A percentile compares a stretch with the other conserved stretches of the same genome.
Conservation (phyloP, 2,113 vertebrate genomes). For the Zosterops borbonicus region DNA sequence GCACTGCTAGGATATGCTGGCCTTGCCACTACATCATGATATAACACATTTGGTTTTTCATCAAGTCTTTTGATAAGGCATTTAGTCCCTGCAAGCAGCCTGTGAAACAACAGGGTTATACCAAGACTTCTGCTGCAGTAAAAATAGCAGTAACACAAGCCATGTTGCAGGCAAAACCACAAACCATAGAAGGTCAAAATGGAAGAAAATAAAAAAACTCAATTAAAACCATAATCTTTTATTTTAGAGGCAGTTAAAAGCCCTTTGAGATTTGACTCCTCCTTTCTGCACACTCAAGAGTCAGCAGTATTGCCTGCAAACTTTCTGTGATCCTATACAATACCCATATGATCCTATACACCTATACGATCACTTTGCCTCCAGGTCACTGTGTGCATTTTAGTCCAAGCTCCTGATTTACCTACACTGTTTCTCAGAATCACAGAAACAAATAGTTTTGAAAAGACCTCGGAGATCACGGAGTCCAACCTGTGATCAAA, state of each 20-base stretch:
- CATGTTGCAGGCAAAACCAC: not conserved
- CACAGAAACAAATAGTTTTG: not conserved
- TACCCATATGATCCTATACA: too few species aligned
- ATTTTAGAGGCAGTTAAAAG: too few species aligned
- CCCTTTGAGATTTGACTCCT: too few species aligned
- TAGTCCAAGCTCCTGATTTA: not conserved
- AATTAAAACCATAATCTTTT: not conserved
- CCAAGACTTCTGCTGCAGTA: not conserved
- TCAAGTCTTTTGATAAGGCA: not conserved
- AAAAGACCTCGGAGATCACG: not conserved
- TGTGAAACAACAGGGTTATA: not conserved
- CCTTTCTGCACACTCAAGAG: too few species aligned
- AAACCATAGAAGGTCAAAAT: not conserved
- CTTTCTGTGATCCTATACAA: too few species aligned
- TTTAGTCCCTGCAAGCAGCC: not conserved
- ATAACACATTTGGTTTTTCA: not conserved
- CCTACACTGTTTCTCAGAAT: not conserved
- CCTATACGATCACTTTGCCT: rapidly evolving
- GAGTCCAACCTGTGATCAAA: not conserved
- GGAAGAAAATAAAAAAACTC: not conserved
- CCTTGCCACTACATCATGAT: not conserved
- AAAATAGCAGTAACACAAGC: not conserved
- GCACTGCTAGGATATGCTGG: not conserved
- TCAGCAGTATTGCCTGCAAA: too few species aligned
- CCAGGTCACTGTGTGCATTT: not conserved